phyloP scores from a whole-genome alignment of 92 coral and sea anemone genomes.

The Umimayanthus chanpuru region DNA sequence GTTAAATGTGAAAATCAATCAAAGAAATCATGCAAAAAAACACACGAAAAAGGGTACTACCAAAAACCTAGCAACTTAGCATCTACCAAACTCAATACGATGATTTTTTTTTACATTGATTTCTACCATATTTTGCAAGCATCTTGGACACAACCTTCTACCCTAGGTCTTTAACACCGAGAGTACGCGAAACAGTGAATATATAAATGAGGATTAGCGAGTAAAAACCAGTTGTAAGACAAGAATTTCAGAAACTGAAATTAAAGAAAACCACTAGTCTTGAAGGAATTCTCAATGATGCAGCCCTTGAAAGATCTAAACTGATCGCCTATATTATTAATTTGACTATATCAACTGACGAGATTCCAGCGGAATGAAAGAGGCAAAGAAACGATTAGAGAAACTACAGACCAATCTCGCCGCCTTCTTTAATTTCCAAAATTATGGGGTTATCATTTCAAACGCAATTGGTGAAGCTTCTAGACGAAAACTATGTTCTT shows the following conservation, averaged over 20 bases:
- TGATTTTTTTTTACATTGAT: neutral
- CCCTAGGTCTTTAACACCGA: neutral
- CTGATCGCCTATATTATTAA: constrained; percentile 26
- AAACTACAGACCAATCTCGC: constrained; percentile 31
- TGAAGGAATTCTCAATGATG: constrained; percentile 15
- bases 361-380: constrained; percentile 41
- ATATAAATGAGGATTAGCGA: neutral
- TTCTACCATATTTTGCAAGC: neutral
- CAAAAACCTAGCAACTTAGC: neutral
- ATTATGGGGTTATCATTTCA: constrained; percentile 50
- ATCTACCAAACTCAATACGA: neutral
- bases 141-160: neutral
- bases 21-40: constrained; percentile 40
- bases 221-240: too few relatives aligned
- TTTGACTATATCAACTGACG: constrained; percentile 29
- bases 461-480: too few relatives aligned
- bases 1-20: constrained; percentile 21
- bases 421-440: constrained; percentile 43
- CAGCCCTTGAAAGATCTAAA: constrained; percentile 30
- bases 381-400: constrained; percentile 17
- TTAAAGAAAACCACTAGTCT: constrained; percentile 27
- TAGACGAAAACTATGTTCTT: too few relatives aligned
- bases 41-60: neutral
- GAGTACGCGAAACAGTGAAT: constrained; percentile 15
- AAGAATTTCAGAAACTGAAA: constrained; percentile 6